phyloP scores from a whole-genome alignment of 1,140 invertebrate species.

The Sminthurides bifidus region DNA sequence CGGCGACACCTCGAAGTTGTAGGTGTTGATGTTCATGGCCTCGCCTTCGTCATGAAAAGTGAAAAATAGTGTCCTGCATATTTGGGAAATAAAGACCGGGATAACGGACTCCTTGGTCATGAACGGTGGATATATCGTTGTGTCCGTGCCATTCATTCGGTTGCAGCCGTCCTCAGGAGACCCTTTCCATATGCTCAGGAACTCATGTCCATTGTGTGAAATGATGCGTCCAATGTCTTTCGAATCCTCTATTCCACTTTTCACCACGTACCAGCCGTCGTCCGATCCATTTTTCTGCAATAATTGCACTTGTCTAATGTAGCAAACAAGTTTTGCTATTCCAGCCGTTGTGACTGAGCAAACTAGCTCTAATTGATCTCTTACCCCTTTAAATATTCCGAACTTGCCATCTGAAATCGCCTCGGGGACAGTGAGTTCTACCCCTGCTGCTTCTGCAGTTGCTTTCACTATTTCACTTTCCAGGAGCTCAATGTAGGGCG shows the following conservation, averaged over 20 bases:
- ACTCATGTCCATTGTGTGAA: slow-evolving; percentile 41
- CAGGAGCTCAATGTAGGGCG: slow-evolving; percentile 1
- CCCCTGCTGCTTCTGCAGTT: not conserved
- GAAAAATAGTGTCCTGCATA: not conserved
- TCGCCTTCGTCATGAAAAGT: not conserved
- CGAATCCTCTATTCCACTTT: slow-evolving; percentile 52
- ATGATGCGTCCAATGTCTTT: slow-evolving; percentile 53
- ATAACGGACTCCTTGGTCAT: slow-evolving; percentile 3
- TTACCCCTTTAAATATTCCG: slow-evolving; percentile 3
- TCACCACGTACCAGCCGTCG: slow-evolving; percentile 47
- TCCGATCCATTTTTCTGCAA: slow-evolving; percentile 48
- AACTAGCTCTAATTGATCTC: too few species aligned
- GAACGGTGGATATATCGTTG: slow-evolving; percentile 5
- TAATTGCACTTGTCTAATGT: not conserved
- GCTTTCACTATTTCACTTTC: not conserved
- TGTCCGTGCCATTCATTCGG: slow-evolving; percentile 57
- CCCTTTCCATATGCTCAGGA: slow-evolving; percentile 33
- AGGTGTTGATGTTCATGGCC: not conserved
- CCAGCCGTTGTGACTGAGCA: too few species aligned
- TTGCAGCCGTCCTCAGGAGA: slow-evolving; percentile 43
- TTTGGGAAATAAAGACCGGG: not conserved
- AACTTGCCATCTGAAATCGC: slow-evolving; percentile 9
- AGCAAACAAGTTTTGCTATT: not conserved
- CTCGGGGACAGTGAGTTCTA: not conserved
- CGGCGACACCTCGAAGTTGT: not conserved